Conservation (phyloP, 2,888 invertebrate species). For the Agrotis ipsilon region DNA sequence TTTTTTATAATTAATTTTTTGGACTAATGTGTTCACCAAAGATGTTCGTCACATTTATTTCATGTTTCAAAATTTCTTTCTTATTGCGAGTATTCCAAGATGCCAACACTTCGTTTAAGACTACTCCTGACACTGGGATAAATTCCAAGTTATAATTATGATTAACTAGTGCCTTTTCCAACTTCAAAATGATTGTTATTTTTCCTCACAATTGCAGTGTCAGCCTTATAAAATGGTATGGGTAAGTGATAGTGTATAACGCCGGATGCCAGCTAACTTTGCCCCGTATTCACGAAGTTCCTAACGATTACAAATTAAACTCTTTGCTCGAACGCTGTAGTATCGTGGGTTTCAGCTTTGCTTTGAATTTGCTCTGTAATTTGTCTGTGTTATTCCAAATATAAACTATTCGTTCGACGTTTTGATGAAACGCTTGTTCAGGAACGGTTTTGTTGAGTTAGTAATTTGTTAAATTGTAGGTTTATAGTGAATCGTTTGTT, state of each 20-base stretch:
- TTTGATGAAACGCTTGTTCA: constrained; percentile 6
- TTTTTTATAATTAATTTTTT: too few relatives aligned
- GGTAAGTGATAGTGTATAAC: constrained; percentile 33
- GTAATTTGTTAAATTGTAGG: constrained; percentile 1
- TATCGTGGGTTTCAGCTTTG: constrained; percentile 50
- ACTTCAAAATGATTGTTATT: neutral
- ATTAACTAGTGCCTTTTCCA: neutral
- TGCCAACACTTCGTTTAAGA: too few relatives aligned
- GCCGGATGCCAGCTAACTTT: constrained; percentile 39
- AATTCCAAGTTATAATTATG: neutral
- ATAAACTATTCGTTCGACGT: constrained; percentile 20
- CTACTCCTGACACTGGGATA: neutral
- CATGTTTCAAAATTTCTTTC: too few relatives aligned
- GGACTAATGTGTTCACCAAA: too few relatives aligned
- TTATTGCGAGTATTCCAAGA: too few relatives aligned
- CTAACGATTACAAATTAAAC: constrained; percentile 57
- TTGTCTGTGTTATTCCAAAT: constrained; percentile 39
- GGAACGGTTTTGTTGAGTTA: constrained; percentile 1
- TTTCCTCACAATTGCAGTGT: neutral
- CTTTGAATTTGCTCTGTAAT: constrained; percentile 37
- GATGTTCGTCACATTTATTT: too few relatives aligned
- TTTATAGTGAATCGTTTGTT: neutral
- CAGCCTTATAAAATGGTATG: constrained; percentile 16
- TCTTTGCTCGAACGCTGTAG: constrained; percentile 26
- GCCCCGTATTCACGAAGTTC: constrained; percentile 39